Base-by-base conservation (phyloP, 1,140 invertebrate species). In the Eurytemora carolleeae region DNA sequence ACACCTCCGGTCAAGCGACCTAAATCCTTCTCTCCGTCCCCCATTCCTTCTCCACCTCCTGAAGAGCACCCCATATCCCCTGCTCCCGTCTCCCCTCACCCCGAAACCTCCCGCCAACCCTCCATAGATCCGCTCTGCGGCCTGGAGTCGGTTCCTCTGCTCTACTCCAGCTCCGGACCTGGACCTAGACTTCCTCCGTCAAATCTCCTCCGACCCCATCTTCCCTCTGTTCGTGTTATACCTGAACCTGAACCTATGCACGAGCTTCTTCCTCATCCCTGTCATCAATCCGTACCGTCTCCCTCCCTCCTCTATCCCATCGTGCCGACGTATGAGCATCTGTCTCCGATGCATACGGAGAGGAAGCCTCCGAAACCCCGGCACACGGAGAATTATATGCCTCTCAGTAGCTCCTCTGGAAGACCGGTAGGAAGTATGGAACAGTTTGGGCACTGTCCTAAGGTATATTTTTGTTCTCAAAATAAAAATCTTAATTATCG, bases 371-470 rank as follows among this genome's bases (percentile, higher is more conserved):
- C n/a, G n/a, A n/a, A n/a, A n/a, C n/a, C n/a, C n/a, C n/a, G n/a
- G n/a, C n/a, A n/a, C n/a, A n/a, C n/a, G n/a, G n/a, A n/a, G n/a
- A n/a, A n/a, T n/a, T n/a, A n/a, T n/a, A n/a, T n/a, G n/a, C n/a
- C n/a, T n/a, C n/a, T n/a, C n/a, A n/a, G n/a, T n/a, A n/a, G n/a
- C n/a, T n/a, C n/a, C n/a, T n/a, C n/a, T n/a, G n/a, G n/a, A n/a
- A n/a, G n/a, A n/a, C n/a, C n/a, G n/a, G n/a, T n/a, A n/a, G n/a
- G n/a, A n/a, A n/a, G n/a, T n/a, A n/a, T n/a, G n/a, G n/a, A n/a
- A 23, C 58, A 62, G 24, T 62, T 62, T 31, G 55, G 60, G 20
- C 60, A 62, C 31, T 55, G 53, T 20, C 60, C 60, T 18, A 61
- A 61, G n/a, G n/a, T n/a, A n/a, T n/a, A n/a, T n/a, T n/a, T n/a